Evolutionary conservation across 2,113 vertebrate species (phyloP), one percentile per base, ranked within the genome.

Genomic region (Mola mola): DNA sequence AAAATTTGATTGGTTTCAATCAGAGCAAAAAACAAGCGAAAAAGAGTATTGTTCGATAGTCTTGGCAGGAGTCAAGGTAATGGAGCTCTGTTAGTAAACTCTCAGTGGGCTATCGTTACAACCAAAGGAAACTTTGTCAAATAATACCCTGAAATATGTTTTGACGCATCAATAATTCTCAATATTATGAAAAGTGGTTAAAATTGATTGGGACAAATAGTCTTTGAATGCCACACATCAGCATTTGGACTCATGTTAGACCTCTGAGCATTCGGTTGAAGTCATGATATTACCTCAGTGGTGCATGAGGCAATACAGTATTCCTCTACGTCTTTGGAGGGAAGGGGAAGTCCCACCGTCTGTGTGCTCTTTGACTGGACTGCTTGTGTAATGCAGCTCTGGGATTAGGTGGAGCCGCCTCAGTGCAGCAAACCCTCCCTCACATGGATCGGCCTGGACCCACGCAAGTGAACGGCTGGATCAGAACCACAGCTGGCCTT

Each of bases 321-420:
- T 88, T 85, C 71, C 69, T 85, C 79, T 83, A 71, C 76, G 78
- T 84, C 84, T 88, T 82, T 73, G 72, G 83, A 89, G 84, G 81
- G 78, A 86, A 77, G 87, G 87, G 89, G 87, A 89, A 90, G 86
- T 89, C 89, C 89, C 87, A 38, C 16, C 47, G 79, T 82, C 86
- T 90, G 75, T 83, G 79, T 64, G 86, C 83, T 77, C 67, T 82
- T 85, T 55, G 79, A 80, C 83, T 82, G 85, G 77, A 81, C 72
- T 33, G 60, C 79, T 73, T 92, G 89, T 91, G 91, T 92, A 91
- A 93, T 92, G 91, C 67, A 84, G 79, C 88, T 82, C 83, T 78
- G 92, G 92, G 92, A 93, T 86, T 92, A 89, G 92, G 92, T 92
- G 92, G 92, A 90, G 89, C 75, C 69, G 73, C 68, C 79, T 88